Percentiles rank a stretch among this genome's conserved stretches.
These are phyloP conservation scores for Ellobium chinense DNA, from an alignment of 2,888 invertebrate species.

Conservation along the genomic window DNA sequence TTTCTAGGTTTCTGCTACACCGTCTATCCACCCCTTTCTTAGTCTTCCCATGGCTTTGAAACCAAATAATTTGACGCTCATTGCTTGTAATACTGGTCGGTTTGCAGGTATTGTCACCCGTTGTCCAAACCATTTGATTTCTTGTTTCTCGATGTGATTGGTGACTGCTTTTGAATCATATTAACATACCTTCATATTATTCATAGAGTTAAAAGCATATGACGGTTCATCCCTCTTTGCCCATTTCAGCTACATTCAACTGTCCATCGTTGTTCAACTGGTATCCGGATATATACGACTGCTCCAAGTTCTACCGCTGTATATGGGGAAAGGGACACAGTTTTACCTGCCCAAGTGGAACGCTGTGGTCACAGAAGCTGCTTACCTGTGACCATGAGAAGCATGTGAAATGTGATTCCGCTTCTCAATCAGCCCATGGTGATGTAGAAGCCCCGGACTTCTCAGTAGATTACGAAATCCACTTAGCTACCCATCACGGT, in stretches of 20 bases:
- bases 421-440: not conserved
- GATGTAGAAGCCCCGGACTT: not conserved
- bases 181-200: no score
- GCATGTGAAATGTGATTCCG: slow-evolving; percentile 45
- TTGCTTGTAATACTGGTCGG: no score
- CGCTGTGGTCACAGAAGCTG: slow-evolving; percentile 51
- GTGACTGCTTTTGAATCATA: no score
- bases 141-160: no score
- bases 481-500: not conserved
- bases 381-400: slow-evolving; percentile 52
- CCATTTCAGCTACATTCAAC: slow-evolving; percentile 15
- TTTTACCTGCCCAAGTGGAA: slow-evolving; percentile 49
- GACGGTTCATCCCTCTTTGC: not conserved
- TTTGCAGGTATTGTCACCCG: not conserved
- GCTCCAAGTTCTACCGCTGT: slow-evolving; percentile 55
- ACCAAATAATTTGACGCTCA: no score
- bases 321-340: slow-evolving; percentile 50
- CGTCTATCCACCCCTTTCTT: no score
- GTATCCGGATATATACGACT: slow-evolving; percentile 52
- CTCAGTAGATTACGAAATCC: not conserved
- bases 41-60: no score
- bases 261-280: slow-evolving; percentile 55
- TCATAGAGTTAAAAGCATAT: no score
- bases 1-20: no score
- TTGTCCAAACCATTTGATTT: no score